phyloP scores from a whole-genome alignment of 2,797 vertebrate species.

The Pelodytes ibericus region DNA sequence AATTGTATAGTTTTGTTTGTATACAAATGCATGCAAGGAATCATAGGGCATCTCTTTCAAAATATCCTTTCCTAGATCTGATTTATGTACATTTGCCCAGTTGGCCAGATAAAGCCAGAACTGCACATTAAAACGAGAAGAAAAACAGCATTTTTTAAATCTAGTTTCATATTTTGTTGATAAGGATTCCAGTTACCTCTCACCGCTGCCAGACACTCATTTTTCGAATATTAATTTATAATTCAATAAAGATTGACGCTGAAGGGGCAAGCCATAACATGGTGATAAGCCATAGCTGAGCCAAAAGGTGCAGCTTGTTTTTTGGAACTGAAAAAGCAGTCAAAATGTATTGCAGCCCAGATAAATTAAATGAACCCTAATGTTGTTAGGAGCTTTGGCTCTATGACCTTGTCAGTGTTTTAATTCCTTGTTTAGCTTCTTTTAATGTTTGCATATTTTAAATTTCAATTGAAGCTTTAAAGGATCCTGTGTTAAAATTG shows the following conservation, averaged over 20 bases:
- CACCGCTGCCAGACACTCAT: slow-evolving; percentile 12
- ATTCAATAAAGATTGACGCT: not conserved
- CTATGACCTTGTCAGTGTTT: not conserved
- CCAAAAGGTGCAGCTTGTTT: not conserved
- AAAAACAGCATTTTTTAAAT: too few species aligned
- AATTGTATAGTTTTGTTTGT: too few species aligned
- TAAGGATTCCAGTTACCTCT: not conserved
- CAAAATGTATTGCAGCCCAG: not conserved
- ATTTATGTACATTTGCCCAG: too few species aligned
- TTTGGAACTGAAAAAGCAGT: not conserved
- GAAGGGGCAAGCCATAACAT: slow-evolving; percentile 12
- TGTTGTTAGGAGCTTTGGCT: not conserved
- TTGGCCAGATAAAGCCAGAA: too few species aligned
- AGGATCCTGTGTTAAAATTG: too few species aligned
- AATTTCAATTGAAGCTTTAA: not conserved
- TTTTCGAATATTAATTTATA: slow-evolving; percentile 2
- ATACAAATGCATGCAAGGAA: too few species aligned
- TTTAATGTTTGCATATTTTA: too few species aligned
- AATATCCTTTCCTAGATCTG: too few species aligned
- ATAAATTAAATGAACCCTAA: not conserved
- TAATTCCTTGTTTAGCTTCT: too few species aligned
- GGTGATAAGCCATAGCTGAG: not conserved
- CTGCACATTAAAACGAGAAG: too few species aligned
- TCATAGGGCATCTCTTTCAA: too few species aligned
- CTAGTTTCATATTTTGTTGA: not conserved